Evolutionary conservation across 2,113 vertebrate species (phyloP).

Genomic region (Anser brachyrhynchus): DNA sequence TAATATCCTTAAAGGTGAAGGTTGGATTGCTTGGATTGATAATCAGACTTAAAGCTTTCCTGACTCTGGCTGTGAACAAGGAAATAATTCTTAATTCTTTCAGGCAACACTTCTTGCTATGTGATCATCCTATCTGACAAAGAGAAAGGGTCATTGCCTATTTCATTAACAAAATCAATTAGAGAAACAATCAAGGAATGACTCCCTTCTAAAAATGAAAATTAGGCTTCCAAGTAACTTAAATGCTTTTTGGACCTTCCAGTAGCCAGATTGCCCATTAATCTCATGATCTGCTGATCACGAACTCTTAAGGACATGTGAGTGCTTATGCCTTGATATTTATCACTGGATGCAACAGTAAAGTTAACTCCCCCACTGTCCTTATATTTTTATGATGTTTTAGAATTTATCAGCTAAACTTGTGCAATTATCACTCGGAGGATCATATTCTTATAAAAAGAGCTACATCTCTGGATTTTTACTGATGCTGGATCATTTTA

Average conservation of each 20-base stretch:
- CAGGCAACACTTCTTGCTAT: background rate
- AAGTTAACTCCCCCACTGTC: background rate
- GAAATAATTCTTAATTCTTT: background rate
- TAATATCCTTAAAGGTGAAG: background rate
- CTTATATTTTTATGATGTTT: background rate
- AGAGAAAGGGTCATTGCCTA: background rate
- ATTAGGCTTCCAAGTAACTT: background rate
- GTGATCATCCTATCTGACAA: background rate
- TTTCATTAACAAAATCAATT: background rate
- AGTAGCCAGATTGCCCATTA: background rate
- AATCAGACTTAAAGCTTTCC: background rate
- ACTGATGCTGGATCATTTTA: conserved; percentile 50
- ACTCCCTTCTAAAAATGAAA: background rate
- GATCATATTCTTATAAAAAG: conserved; percentile 12
- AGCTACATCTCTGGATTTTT: conserved; percentile 22
- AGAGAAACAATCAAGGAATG: background rate
- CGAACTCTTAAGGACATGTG: background rate
- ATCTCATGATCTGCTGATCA: background rate
- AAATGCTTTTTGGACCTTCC: background rate
- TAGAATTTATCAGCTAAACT: conserved; percentile 9
- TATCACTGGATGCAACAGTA: background rate
- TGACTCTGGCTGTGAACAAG: background rate
- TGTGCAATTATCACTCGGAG: background rate
- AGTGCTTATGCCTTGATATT: background rate
- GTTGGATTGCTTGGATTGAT: background rate